Conservation (phyloP, 2,888 invertebrate genomes). For the Meiosimyza platycephala region DNA sequence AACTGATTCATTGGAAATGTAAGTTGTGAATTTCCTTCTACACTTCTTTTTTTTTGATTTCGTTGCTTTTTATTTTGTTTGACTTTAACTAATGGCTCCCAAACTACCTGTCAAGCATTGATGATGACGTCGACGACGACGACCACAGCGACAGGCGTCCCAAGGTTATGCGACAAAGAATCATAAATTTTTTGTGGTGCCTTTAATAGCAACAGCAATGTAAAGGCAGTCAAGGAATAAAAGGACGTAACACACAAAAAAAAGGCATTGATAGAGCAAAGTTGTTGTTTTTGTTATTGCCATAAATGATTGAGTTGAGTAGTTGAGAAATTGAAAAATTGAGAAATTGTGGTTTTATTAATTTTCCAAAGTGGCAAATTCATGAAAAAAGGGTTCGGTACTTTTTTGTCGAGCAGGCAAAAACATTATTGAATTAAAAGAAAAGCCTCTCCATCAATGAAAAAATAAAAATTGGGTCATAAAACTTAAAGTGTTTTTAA, state of each 20-base stretch:
- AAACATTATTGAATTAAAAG: background rate
- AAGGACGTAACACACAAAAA: background rate
- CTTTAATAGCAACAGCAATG: background rate
- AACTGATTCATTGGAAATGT: too few relatives aligned
- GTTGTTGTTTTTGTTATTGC: too few relatives aligned
- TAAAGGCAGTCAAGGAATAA: background rate
- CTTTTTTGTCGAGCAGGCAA: too few relatives aligned
- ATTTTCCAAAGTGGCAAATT: background rate
- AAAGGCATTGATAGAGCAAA: background rate
- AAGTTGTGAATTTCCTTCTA: too few relatives aligned
- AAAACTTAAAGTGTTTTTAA: too few relatives aligned
- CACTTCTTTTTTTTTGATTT: background rate
- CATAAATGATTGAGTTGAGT: background rate
- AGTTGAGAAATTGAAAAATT: background rate
- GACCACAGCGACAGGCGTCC: background rate
- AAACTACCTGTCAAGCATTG: slow-evolving; percentile 10
- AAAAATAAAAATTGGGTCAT: background rate
- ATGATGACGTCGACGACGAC: background rate
- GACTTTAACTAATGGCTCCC: slow-evolving; percentile 16
- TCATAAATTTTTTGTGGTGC: too few relatives aligned
- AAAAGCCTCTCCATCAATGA: background rate
- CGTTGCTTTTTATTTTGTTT: slow-evolving; percentile 25
- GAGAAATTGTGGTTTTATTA: slow-evolving; percentile 10
- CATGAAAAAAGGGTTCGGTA: background rate
- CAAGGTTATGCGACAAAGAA: background rate